phyloP scores from a whole-genome alignment of 2,888 invertebrate genomes.

The Archips xylosteana region DNA sequence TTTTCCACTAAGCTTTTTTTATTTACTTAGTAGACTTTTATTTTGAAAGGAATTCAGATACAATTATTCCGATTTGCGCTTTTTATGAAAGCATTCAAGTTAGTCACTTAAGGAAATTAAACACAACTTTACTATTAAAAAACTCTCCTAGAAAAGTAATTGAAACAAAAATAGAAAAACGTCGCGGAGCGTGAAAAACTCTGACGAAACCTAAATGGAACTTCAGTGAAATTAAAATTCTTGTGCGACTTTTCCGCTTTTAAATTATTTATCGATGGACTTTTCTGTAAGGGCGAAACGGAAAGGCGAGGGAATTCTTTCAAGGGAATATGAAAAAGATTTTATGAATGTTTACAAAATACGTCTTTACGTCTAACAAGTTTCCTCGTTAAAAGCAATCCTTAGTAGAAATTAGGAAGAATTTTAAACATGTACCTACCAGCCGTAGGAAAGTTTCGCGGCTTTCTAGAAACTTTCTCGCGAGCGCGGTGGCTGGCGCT shows the following conservation, averaged over 20 bases:
- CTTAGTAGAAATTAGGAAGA: constrained; percentile 31
- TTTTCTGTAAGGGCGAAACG: constrained; percentile 26
- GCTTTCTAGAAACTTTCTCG: constrained; percentile 36
- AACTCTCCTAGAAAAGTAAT: constrained; percentile 29
- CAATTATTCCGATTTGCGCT: not conserved
- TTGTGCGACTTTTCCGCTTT: constrained; percentile 39
- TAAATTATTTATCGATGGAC: constrained; percentile 41
- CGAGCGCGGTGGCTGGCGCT: constrained; percentile 4
- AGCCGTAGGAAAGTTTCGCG: constrained; percentile 35
- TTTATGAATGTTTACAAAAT: constrained; percentile 40
- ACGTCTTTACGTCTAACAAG: constrained; percentile 34
- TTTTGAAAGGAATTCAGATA: not conserved
- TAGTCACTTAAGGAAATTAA: constrained; percentile 19
- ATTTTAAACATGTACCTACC: constrained; percentile 34
- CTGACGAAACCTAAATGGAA: constrained; percentile 33
- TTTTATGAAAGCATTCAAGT: not conserved
- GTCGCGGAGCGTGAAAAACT: constrained; percentile 31
- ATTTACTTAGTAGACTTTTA: too few relatives aligned
- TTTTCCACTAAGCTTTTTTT: too few relatives aligned
- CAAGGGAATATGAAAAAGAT: constrained; percentile 30
- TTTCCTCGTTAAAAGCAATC: constrained; percentile 39
- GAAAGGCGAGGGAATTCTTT: constrained; percentile 32
- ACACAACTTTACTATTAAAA: constrained; percentile 26
- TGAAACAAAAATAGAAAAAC: constrained; percentile 32
- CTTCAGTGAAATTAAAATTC: constrained; percentile 40